Evolutionary conservation across 2,797 vertebrate genomes (phyloP).

Genomic region (Chrysolophus pictus): DNA sequence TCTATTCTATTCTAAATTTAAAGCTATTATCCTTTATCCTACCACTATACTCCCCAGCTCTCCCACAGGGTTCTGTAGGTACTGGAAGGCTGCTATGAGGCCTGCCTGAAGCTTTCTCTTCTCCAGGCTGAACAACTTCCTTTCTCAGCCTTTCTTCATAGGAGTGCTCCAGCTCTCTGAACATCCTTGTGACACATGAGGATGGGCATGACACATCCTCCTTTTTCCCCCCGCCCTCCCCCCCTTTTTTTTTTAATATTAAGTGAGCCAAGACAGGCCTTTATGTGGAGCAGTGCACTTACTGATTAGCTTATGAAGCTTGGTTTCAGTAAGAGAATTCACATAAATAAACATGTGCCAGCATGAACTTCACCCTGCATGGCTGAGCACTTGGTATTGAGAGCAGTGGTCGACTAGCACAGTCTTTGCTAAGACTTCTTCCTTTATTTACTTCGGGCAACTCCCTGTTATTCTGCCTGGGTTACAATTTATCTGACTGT

Average conservation of each 20-base stretch:
- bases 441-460: not conserved
- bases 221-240: not conserved
- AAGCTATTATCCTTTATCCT: not conserved
- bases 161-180: not conserved
- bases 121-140: not conserved
- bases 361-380: not conserved
- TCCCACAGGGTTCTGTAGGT: not conserved
- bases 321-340: not conserved
- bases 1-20: not conserved
- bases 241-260: not conserved
- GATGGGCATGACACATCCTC: not conserved
- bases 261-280: not conserved
- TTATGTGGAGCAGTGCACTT: not conserved
- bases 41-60: not conserved
- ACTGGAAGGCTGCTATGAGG: not conserved
- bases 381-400: rapidly evolving
- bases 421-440: not conserved
- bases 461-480: not conserved
- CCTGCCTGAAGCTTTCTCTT: not conserved
- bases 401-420: not conserved
- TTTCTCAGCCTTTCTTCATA: not conserved
- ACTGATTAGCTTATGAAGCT: not conserved
- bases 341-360: not conserved
- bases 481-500: not conserved
- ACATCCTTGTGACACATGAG: not conserved